Conservation (phyloP, 2,113 vertebrate species). For the Microtus richardsoni region DNA sequence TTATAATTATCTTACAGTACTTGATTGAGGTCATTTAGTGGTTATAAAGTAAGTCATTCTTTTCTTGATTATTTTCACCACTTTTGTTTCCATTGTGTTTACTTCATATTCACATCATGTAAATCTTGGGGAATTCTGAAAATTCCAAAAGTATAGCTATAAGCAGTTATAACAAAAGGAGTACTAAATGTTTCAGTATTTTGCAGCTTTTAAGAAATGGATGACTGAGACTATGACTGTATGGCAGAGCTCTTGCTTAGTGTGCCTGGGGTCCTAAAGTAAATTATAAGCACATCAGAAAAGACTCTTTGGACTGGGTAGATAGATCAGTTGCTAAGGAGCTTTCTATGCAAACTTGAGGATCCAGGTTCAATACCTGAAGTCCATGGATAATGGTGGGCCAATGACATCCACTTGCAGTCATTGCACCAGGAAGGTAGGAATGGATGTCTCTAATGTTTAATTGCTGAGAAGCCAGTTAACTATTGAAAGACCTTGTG, state of each 20-base stretch:
- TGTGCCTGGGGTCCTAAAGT: too few relatives aligned
- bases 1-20: not conserved
- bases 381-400: too few relatives aligned
- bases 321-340: not conserved
- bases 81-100: not conserved
- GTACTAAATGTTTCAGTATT: not conserved
- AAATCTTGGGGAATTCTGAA: not conserved
- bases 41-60: not conserved
- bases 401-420: not conserved
- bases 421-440: too few relatives aligned
- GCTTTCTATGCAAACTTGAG: not conserved
- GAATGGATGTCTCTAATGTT: not conserved
- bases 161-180: not conserved
- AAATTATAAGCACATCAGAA: not conserved
- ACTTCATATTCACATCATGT: not conserved
- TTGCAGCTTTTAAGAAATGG: constrained; percentile 30
- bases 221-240: not conserved
- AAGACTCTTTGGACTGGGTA: not conserved
- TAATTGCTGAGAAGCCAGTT: not conserved
- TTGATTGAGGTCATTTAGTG: not conserved
- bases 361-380: not conserved
- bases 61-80: not conserved
- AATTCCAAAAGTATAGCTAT: not conserved
- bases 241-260: too few relatives aligned
- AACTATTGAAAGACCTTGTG: not conserved